A percentile compares a stretch with the other conserved stretches of the same genome.
Conservation (phyloP, 2,888 invertebrate species). For the Ochropleura leucogaster region DNA sequence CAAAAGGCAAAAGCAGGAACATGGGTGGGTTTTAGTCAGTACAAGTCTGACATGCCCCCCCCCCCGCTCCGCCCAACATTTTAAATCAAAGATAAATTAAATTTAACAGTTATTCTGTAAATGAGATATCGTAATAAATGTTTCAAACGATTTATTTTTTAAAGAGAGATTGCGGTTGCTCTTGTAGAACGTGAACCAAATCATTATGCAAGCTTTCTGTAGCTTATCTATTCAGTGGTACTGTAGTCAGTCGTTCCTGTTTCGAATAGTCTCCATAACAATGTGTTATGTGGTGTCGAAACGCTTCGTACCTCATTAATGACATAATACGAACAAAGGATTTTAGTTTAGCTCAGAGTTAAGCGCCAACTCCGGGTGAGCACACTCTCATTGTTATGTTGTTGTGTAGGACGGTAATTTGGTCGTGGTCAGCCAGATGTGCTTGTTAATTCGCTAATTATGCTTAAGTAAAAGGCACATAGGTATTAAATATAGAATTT, state of each 20-base stretch:
- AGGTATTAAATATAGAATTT: too few relatives aligned
- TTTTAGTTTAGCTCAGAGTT: slow-evolving; percentile 50
- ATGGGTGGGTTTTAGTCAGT: too few relatives aligned
- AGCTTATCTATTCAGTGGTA: not conserved
- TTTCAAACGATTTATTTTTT: not conserved
- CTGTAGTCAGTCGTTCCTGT: slow-evolving; percentile 24
- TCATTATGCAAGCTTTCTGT: slow-evolving; percentile 12
- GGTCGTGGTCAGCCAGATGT: slow-evolving; percentile 23
- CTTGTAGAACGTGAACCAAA: not conserved
- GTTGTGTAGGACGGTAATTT: slow-evolving; percentile 16
- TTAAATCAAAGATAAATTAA: not conserved
- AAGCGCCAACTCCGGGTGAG: slow-evolving; percentile 34
- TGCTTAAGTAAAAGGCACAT: slow-evolving; percentile 4
- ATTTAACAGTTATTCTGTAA: not conserved
- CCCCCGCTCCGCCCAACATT: too few relatives aligned
- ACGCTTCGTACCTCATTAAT: slow-evolving; percentile 59
- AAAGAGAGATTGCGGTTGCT: not conserved
- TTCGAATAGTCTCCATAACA: slow-evolving; percentile 46
- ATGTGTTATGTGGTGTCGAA: slow-evolving; percentile 58
- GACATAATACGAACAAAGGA: slow-evolving; percentile 57
- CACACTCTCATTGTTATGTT: slow-evolving; percentile 25
- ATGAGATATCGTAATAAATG: not conserved
- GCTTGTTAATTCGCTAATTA: slow-evolving; percentile 25
- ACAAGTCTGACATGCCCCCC: too few relatives aligned
- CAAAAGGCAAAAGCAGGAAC: too few relatives aligned